Evolutionary conservation across 2,797 vertebrate genomes (phyloP).

Genomic region (Aplochiton taeniatus): DNA sequence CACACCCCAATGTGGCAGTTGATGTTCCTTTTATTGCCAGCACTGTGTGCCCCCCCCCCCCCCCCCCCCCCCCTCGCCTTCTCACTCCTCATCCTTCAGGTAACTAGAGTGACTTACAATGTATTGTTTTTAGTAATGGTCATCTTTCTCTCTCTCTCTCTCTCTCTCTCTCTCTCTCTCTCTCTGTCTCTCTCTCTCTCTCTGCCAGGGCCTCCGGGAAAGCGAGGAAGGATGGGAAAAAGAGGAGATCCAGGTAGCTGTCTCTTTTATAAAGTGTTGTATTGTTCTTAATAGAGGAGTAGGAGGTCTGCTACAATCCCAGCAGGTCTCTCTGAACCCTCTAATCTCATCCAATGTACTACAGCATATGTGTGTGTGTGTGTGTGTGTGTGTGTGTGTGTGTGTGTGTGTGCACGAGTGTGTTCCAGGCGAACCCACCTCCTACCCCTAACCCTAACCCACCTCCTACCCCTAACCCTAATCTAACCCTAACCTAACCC

Average conservation of each 20-base stretch:
- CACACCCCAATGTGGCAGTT: background rate
- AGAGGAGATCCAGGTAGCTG: constrained; percentile 2
- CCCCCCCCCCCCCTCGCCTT: background rate
- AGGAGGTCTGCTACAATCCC: background rate
- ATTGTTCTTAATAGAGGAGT: background rate
- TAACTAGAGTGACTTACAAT: too few relatives aligned
- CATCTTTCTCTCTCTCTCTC: background rate
- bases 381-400: background rate
- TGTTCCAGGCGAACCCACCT: background rate
- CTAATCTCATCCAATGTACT: background rate
- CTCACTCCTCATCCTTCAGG: too few relatives aligned
- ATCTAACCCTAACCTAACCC: background rate
- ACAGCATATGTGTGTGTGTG: background rate
- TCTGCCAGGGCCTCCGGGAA: constrained; percentile 4
- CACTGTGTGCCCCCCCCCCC: background rate
- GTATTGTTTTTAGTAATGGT: background rate
- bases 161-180: constrained; percentile 1
- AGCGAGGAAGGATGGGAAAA: constrained; percentile 7
- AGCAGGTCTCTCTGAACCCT: too few relatives aligned
- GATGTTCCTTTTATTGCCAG: too few relatives aligned
- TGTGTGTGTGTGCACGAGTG: background rate
- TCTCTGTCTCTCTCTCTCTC: background rate
- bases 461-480: background rate
- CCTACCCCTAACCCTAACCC: background rate
- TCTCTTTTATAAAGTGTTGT: background rate